These are phyloP conservation scores for Melinopterus prodromus DNA, from an alignment of 2,888 invertebrate species.

Conservation along the genomic window DNA sequence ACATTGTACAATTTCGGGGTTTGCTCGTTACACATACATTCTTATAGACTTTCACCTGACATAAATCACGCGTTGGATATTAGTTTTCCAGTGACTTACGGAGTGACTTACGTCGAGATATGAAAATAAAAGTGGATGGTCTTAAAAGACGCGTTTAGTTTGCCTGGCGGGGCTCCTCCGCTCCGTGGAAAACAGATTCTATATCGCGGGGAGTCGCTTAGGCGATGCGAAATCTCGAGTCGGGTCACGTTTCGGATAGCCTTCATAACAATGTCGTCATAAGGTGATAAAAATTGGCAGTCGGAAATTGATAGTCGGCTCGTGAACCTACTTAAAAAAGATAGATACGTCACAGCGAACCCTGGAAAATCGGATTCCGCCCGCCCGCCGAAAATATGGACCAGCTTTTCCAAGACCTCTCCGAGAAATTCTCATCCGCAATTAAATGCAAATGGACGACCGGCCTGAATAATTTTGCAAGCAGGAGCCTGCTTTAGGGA, in stretches of 20 bases:
- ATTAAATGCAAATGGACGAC: slow-evolving; percentile 4
- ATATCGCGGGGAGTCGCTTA: neutral
- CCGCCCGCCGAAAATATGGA: neutral
- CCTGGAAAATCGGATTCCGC: neutral
- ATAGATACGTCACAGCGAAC: neutral
- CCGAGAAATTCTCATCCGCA: neutral
- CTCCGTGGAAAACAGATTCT: neutral
- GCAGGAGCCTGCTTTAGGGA: neutral
- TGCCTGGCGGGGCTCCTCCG: neutral
- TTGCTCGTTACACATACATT: too few relatives aligned
- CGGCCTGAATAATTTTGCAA: neutral
- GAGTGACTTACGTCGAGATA: neutral
- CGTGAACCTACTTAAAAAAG: slow-evolving; percentile 4
- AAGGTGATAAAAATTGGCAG: slow-evolving; percentile 4
- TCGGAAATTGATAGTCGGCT: neutral
- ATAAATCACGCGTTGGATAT: neutral
- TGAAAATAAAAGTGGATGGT: neutral
- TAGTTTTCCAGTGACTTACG: neutral
- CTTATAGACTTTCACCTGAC: too few relatives aligned
- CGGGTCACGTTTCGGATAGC: slow-evolving; percentile 4
- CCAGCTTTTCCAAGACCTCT: neutral
- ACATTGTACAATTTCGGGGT: too few relatives aligned
- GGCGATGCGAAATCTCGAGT: neutral
- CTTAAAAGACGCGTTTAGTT: neutral
- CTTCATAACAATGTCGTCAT: slow-evolving; percentile 4